These are phyloP conservation scores for Aptenodytes patagonicus DNA, from an alignment of 2,113 vertebrate genomes.

Conservation along the genomic window DNA sequence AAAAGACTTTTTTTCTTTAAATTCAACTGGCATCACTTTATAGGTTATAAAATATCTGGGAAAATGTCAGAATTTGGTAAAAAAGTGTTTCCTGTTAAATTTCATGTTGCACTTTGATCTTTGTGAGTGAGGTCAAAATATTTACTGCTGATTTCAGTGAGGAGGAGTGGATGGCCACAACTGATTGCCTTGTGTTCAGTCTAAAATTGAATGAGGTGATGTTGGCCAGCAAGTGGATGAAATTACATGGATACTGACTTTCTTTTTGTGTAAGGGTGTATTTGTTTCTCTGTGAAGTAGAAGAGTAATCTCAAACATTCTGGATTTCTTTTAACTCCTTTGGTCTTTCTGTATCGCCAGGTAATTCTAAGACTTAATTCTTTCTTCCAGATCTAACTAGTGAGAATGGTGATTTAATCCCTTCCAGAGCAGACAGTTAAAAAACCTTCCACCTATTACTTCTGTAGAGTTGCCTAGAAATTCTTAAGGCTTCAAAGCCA, in stretches of 20 bases:
- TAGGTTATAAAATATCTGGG: background rate
- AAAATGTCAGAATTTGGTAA: background rate
- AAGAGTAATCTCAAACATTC: background rate
- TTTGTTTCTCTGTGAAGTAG: background rate
- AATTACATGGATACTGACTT: background rate
- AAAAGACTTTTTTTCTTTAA: background rate
- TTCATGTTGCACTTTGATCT: background rate
- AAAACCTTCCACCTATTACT: background rate
- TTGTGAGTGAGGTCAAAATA: background rate
- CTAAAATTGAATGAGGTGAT: background rate
- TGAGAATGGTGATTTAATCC: background rate
- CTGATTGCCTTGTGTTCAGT: background rate
- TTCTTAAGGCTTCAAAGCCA: background rate
- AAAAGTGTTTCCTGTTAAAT: background rate
- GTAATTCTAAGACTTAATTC: background rate
- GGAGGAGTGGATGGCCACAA: background rate
- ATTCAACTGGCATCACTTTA: background rate
- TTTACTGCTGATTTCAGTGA: background rate
- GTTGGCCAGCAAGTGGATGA: background rate
- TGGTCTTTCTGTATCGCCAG: fast-evolving
- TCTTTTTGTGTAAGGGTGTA: background rate
- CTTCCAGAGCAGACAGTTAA: background rate
- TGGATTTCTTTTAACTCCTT: background rate
- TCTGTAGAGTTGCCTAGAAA: background rate
- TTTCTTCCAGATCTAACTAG: background rate